Base-by-base conservation (phyloP, 1,140 invertebrate genomes). In the Armadillidium nasatum region DNA sequence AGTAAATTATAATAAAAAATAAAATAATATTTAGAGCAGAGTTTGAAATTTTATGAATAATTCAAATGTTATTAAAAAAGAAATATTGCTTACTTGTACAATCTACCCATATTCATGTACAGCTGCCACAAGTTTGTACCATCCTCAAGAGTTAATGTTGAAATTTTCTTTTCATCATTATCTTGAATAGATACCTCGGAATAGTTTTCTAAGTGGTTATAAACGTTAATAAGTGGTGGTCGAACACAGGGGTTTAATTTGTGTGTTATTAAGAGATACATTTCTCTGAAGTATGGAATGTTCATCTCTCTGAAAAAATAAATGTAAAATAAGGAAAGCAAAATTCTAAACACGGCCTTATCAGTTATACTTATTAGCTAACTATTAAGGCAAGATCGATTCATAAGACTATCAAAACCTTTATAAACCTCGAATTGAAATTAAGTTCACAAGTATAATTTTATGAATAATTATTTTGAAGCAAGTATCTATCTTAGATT, bases 241-340 rank as follows among this genome's bases (percentile, higher is more conserved):
- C 79, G 71, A 19, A 80, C 79, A 66, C 79, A 80, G 0, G 79
- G 79, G 67, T 80, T 80, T 33, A 80, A 23, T 68, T 78, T 80
- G 66, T 80, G 78, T 33, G 74, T 80, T 60, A 80, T 60, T 71
- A 78, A 73, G 9, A 80, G 69, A 50, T 76, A 80, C 3, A 76
- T 76, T 43, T 75, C 75, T 46, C 77, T 73, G 50, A 80, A 76
- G 71, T 80, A 80, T 4, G 76, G 50, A 22, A 78, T 76, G 71
- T 76, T 69, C 74, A 80, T 78, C 54, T 80, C 79, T 44, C 79
- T 80, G 70, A 7, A 71, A 50, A 73, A 10, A 44, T 19, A 19
- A 44, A 23, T 9, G 21, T 23, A n/a, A 44, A 71, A 4, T 71
- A 71, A 71, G 43, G 43, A 66, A 19, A 22, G 21, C 1, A 66